Base-by-base conservation (phyloP, 2,113 vertebrate species). In the Rousettus leschenaultii region DNA sequence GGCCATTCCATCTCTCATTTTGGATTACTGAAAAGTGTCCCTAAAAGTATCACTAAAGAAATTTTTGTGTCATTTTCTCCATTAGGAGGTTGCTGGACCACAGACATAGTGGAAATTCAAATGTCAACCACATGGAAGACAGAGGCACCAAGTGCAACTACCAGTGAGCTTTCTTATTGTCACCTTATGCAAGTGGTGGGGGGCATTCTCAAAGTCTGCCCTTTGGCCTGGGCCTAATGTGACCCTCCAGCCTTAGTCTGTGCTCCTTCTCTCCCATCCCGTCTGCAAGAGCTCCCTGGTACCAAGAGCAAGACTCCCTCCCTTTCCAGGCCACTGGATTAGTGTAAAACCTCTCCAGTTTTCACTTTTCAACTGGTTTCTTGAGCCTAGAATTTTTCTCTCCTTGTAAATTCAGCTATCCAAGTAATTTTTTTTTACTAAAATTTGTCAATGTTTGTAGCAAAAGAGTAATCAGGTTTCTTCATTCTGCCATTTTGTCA, bases 141-240 rank as follows among this genome's bases (percentile, higher is more conserved):
- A 1, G 48, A 33, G 0, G 43, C 26, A 10, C 7, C 3, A 0
- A 12, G 22, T 1, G 45, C 8, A 21, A 74, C 40, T 38, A 24
- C 35, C 22, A 22, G 30, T 1, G 35, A 0, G 9, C 70, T 22
- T 65, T 59, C 26, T 53, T 38, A 57, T 14, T 0, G 21, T 59
- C 57, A 51, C 13, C 35, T 19, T 19, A 33, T 4, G 5, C 9
- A 59, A 48, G 78, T 9, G 14, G 43, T 5, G 43, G 43, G 43
- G 12, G 24, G 14, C 2, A 12, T 6, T 24, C 14, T 38, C 57
- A n/a, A 73, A 22, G 40, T 21, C n/a, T 30, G 63, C 22, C 59
- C 45, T 68, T 59, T 6, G 22, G 48, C 43, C 0, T 1, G 1
- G 87, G 16, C 40, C 35, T 28, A 0, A 0, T 2, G 8, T 7